Evolutionary conservation across 2,113 vertebrate species (phyloP).

Genomic region (Melanostigma gelatinosum): DNA sequence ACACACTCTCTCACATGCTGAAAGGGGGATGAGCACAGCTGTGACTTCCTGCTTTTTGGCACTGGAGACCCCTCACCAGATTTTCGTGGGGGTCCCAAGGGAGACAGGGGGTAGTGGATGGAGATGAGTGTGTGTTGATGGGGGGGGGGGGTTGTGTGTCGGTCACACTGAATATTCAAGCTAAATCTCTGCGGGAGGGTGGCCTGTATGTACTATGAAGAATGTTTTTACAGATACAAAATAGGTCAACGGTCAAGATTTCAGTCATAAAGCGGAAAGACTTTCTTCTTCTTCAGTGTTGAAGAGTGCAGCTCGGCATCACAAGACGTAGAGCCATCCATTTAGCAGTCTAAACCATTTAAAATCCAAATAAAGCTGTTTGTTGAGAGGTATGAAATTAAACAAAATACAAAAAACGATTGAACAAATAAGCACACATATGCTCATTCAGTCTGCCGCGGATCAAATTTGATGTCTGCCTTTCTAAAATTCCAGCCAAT

Average conservation of each 20-base stretch:
- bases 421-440: slow-evolving; percentile 33
- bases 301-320: slow-evolving; percentile 3
- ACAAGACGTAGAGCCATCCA: not conserved
- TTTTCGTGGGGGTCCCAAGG: slow-evolving; percentile 51
- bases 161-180: slow-evolving; percentile 14
- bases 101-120: slow-evolving; percentile 49
- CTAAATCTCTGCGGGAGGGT: not conserved
- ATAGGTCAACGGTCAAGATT: not conserved
- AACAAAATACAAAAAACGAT: slow-evolving; percentile 47
- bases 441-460: slow-evolving; percentile 43
- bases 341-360: slow-evolving; percentile 8
- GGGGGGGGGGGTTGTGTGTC: slow-evolving; percentile 1
- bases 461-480: slow-evolving; percentile 49
- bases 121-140: slow-evolving; percentile 26
- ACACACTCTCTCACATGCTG: slow-evolving; percentile 33
- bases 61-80: slow-evolving; percentile 62
- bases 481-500: slow-evolving; percentile 56
- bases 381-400: slow-evolving; percentile 23
- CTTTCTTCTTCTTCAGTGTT: not conserved
- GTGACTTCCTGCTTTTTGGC: slow-evolving; percentile 75
- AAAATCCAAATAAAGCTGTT: slow-evolving; percentile 37
- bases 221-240: not conserved
- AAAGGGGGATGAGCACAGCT: slow-evolving; percentile 76
- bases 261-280: not conserved
- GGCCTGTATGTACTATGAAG: not conserved